Evolutionary conservation across 1,140 invertebrate species (phyloP).

Genomic region (Lysiphlebus fabarum): DNA sequence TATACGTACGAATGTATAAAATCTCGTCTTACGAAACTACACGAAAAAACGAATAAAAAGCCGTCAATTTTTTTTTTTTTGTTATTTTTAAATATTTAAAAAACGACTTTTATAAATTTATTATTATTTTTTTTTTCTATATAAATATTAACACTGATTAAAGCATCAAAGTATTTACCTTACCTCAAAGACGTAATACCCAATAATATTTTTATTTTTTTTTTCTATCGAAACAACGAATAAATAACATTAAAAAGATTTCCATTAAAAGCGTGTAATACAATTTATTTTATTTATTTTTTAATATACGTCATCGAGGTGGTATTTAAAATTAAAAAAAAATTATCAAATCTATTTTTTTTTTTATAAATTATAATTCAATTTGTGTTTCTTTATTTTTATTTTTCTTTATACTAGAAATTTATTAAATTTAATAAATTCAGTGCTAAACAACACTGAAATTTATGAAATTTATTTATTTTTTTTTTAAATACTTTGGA

Average conservation of each 20-base stretch:
- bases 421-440: no score
- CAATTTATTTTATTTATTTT: background rate
- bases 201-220: background rate
- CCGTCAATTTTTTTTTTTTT: background rate
- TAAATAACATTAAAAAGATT: constrained; percentile 4
- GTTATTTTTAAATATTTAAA: constrained; percentile 4
- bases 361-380: no score
- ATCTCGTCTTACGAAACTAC: constrained; percentile 20
- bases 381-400: no score
- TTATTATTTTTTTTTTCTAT: constrained; percentile 14
- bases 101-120: no score
- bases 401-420: no score
- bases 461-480: background rate
- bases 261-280: constrained; percentile 2
- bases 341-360: background rate
- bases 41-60: background rate
- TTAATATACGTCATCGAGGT: constrained; percentile 8
- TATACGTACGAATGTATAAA: constrained; percentile 32
- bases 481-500: constrained; percentile 1
- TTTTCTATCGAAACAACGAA: constrained; percentile 6
- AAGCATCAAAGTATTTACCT: constrained; percentile 20
- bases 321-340: background rate
- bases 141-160: constrained; percentile 24
- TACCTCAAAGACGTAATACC: constrained; percentile 20
- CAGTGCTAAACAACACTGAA: background rate